Evolutionary conservation across 2,113 vertebrate genomes (phyloP).

Genomic region (Entomyzon cyanotis): DNA sequence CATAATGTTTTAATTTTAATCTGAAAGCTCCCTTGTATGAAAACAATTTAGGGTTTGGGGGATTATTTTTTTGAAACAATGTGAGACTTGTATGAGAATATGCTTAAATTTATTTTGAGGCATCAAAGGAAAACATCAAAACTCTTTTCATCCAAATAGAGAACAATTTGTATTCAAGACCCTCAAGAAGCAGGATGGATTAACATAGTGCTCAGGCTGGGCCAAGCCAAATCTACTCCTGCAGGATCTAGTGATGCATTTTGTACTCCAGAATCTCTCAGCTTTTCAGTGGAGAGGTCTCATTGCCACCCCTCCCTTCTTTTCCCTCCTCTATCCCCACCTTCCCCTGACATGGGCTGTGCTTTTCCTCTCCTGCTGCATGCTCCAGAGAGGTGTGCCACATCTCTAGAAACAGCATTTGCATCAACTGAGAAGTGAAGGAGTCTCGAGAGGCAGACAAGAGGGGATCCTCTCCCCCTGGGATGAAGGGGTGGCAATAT

Average conservation of each 20-base stretch:
- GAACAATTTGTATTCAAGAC: not conserved
- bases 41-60: not conserved
- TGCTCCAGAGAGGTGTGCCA: rapidly evolving
- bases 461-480: rapidly evolving
- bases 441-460: not conserved
- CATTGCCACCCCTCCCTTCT: not conserved
- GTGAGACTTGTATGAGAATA: not conserved
- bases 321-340: not conserved
- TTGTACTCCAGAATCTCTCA: not conserved
- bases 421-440: not conserved
- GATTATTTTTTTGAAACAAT: not conserved
- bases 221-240: not conserved
- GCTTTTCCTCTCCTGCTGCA: not conserved
- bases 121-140: not conserved
- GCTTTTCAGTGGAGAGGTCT: not conserved
- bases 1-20: not conserved
- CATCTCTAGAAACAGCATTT: not conserved
- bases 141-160: not conserved
- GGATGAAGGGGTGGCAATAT: not conserved
- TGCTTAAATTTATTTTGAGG: not conserved
- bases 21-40: not conserved
- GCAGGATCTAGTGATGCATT: not conserved
- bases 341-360: not conserved
- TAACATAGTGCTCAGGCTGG: not conserved
- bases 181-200: not conserved